A percentile compares a stretch with the other conserved stretches of the same genome.
Conservation (phyloP, 2,797 vertebrate species). For the Rhynchotus rufescens region DNA sequence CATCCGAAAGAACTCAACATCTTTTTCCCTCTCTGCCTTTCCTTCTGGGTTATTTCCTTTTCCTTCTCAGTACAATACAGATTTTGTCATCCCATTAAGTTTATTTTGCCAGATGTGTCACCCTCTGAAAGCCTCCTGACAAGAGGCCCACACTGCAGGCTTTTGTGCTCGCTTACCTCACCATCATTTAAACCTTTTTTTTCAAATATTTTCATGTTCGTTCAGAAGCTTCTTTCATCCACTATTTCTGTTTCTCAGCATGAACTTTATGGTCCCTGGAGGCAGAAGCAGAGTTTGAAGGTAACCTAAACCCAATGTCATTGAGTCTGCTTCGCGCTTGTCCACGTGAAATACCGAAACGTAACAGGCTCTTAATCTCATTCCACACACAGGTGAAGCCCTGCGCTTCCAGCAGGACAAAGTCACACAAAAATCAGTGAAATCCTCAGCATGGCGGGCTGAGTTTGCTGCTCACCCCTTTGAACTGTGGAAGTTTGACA, state of each 20-base stretch:
- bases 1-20: background rate
- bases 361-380: background rate
- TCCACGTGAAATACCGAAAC: background rate
- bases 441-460: background rate
- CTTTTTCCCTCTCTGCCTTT: conserved; percentile 10
- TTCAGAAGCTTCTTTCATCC: conserved; percentile 28
- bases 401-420: background rate
- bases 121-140: background rate
- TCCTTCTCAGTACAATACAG: background rate
- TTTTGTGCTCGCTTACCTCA: background rate
- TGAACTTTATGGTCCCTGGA: background rate
- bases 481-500: background rate
- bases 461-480: background rate
- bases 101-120: background rate
- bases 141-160: background rate
- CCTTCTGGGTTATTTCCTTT: background rate
- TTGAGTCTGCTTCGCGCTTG: conserved; percentile 6
- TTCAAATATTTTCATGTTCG: conserved; percentile 14
- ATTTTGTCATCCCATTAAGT: background rate
- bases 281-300: background rate
- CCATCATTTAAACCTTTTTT: background rate
- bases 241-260: background rate
- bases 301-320: background rate
- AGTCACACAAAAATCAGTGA: background rate
- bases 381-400: background rate